Evolutionary conservation across 2,113 vertebrate genomes (phyloP).

Genomic region (Camelus bactrianus): DNA sequence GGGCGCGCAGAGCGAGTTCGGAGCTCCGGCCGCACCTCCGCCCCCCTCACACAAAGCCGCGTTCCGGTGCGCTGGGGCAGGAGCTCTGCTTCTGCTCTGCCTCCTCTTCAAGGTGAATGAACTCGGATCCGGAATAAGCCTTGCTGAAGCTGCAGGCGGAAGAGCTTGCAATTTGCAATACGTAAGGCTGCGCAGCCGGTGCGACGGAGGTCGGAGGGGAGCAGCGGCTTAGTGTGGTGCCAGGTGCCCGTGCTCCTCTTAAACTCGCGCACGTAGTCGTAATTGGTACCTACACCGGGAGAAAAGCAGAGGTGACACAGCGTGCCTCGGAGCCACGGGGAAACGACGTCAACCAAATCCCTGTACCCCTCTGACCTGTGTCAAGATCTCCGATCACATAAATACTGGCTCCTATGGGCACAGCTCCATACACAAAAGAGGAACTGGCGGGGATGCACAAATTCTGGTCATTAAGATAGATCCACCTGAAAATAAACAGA

Average conservation of each 20-base stretch:
- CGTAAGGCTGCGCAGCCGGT: constrained; percentile 94
- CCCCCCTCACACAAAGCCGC: constrained; percentile 82
- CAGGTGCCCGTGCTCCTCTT: constrained; percentile 96
- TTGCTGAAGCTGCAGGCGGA: constrained; percentile 96
- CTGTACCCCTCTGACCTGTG: constrained; percentile 89
- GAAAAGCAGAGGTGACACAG: neutral
- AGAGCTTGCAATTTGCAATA: constrained; percentile 98
- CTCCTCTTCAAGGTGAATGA: constrained; percentile 85
- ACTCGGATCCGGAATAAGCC: constrained; percentile 95
- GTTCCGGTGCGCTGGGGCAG: constrained; percentile 70
- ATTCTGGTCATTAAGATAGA: constrained; percentile 96
- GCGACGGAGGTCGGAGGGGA: constrained; percentile 94
- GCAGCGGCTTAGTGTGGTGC: constrained; percentile 95
- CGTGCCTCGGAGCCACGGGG: accelerated
- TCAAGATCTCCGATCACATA: constrained; percentile 99
- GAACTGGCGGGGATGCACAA: constrained; percentile 97
- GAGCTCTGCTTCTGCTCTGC: constrained; percentile 69
- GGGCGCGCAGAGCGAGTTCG: constrained; percentile 80
- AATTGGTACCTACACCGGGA: constrained; percentile 91
- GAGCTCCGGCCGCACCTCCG: constrained; percentile 66
- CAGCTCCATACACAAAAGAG: constrained; percentile 97
- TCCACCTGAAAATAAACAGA: constrained; percentile 92
- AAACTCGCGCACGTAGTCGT: constrained; percentile 98
- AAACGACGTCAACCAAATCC: neutral
- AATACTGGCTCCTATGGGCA: constrained; percentile 96